Percentiles rank a stretch among this genome's conserved stretches.
These are phyloP conservation scores for Siniperca scherzeri DNA, from an alignment of 2,797 vertebrate species.

Conservation along the genomic window DNA sequence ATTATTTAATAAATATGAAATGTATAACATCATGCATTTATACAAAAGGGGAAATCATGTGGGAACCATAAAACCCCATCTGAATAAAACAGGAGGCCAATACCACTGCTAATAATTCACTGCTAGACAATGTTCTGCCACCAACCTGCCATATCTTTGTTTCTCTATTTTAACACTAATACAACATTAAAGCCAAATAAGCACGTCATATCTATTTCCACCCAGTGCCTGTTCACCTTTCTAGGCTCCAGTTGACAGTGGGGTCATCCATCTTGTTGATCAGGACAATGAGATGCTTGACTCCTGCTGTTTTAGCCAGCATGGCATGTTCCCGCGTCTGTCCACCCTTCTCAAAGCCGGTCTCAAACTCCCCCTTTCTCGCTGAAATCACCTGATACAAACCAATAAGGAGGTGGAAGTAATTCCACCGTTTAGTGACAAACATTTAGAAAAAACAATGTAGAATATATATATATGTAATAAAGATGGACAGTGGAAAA, in stretches of 20 bases:
- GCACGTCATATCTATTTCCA: neutral
- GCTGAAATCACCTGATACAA: slow-evolving; percentile 94
- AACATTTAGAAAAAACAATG: neutral
- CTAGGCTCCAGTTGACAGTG: slow-evolving; percentile 98
- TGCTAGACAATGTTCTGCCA: neutral
- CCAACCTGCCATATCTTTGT: neutral
- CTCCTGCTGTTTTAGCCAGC: slow-evolving; percentile 98
- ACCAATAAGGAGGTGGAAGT: neutral
- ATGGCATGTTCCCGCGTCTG: slow-evolving; percentile 99
- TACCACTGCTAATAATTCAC: neutral
- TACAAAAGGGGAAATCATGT: neutral
- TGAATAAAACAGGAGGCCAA: neutral
- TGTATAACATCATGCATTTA: neutral
- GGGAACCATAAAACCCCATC: neutral
- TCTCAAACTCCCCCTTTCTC: slow-evolving; percentile 99
- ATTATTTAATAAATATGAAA: neutral
- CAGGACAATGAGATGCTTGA: slow-evolving; percentile 98
- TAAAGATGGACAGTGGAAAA: neutral
- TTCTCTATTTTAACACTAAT: neutral
- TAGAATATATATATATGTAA: no score
- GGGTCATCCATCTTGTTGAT: slow-evolving; percentile 99
- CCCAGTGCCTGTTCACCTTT: slow-evolving; percentile 84
- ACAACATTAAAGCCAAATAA: neutral
- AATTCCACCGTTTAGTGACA: neutral
- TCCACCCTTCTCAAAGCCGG: slow-evolving; percentile 98